Evolutionary conservation across 2,797 vertebrate genomes (phyloP), one percentile per base, ranked within the genome.

Genomic region (Acanthurus leucopareius): DNA sequence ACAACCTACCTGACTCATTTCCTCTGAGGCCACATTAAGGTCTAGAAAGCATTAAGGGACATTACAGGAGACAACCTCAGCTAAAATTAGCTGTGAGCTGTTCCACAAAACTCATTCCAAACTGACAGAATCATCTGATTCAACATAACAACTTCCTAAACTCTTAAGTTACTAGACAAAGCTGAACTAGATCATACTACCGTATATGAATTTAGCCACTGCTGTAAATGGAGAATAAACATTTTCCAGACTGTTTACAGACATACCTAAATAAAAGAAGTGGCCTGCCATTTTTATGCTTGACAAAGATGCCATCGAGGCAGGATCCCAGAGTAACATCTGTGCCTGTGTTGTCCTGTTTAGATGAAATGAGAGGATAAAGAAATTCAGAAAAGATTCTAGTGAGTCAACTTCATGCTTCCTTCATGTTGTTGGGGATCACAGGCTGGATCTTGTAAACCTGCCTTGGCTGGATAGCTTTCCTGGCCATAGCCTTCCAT

Each of bases 401-500:
- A 44, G 10, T 32, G 9, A 56, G 32, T 22, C 15, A 28, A 15
- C 8, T 0, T 47, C 45, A 25, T 42, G 5, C 1, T 49, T 73
- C 9, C 42, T 66, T 1, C 0, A 16, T 0, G 8, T 2, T 73
- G 44, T 14, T 28, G 13, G 0, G 15, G 10, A 40, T 49, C 13
- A 4, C 9, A 62, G n/a, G 28, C 7, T 19, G 7, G 51, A 77
- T 64, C n/a, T n/a, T 2, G 3, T 45, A 54, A 66, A 65, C 62
- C 11, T 87, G 99, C 98, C 97, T 99, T 99, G 47, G 98, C 98
- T 73, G 97, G 97, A 89, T 97, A 97, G 77, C 95, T 97, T 92
- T 99, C 98, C 82, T 99, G 97, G 16, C 97, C 98, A 5, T 99
- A 99, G 51, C 97, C 98, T 9, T 99, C 98, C 96, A 98, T 97